Conservation (phyloP, 2,113 vertebrate species). For the Fulmarus glacialis region DNA sequence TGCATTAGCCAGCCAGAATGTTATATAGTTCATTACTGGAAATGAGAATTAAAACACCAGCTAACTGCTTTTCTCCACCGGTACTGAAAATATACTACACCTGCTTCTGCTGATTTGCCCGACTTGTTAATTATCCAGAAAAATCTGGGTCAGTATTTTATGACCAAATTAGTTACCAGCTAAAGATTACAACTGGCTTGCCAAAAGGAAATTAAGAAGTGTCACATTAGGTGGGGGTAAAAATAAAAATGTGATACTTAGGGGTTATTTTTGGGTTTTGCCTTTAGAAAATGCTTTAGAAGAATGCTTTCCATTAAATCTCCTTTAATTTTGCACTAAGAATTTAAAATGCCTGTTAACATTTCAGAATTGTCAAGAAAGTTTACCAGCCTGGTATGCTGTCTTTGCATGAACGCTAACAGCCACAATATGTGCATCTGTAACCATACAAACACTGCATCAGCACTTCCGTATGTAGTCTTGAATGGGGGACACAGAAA, state of each 20-base stretch:
- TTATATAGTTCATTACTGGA: conserved; percentile 50
- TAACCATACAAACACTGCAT: neutral
- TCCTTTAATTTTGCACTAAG: neutral
- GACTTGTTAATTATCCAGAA: conserved; percentile 59
- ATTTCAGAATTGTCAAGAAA: neutral
- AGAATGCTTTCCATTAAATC: neutral
- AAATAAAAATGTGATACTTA: conserved; percentile 20
- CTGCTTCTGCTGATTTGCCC: conserved; percentile 54
- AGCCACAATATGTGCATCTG: neutral
- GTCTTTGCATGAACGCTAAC: neutral
- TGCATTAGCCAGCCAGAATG: conserved; percentile 32
- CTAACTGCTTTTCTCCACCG: conserved; percentile 53
- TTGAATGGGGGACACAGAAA: neutral
- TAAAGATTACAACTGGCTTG: conserved; percentile 35
- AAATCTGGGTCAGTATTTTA: conserved; percentile 61
- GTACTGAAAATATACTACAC: conserved; percentile 54
- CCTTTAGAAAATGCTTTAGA: neutral
- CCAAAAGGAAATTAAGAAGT: conserved; percentile 52
- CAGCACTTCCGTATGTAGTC: neutral
- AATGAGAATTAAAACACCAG: conserved; percentile 32
- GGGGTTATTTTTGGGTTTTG: neutral
- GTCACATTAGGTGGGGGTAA: neutral
- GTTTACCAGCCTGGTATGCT: neutral
- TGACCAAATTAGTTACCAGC: conserved; percentile 44
- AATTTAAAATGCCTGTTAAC: neutral